Base-by-base conservation (phyloP, 2,888 invertebrate species). In the Microctonus aethiopoides region DNA sequence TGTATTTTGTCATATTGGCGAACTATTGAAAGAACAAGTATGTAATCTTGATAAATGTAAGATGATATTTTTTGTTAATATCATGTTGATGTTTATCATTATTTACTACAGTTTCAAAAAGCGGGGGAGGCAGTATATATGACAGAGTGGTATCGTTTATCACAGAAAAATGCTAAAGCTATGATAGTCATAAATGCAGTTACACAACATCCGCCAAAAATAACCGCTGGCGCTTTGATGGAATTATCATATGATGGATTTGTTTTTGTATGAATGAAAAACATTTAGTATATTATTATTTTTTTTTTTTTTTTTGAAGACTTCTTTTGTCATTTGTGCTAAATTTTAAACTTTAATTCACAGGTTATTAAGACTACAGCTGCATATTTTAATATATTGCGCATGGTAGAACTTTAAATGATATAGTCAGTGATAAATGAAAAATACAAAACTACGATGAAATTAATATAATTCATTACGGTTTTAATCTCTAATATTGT, bases 1-100 rank as follows among this genome's bases (percentile, higher is more conserved):
- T 34, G 72, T 78, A 64, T 76, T 75, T 72, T 78, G 77, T 39
- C 74, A 76, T 20, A 72, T 78, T 41, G 77, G 78, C 1, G 76
- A 78, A 51, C 34, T 72, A 36, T 61, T 76, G 5, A 67, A 66
- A 2, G 66, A 65, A 36, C 68, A 78, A 72, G 76, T 75, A 72
- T 0, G 20, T 34, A 11, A 7, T 16, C 13, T 32, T 34, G 16
- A 39, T 59, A 13, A n/a, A 9, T 52, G 24, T 20, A 54, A 52
- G 5, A 13, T 24, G 9, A 20, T n/a, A n/a, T 7, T 29, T 29
- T 29, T 29, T 29, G 29, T 29, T 29, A 9, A 2, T 10, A n/a
- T n/a, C n/a, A n/a, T 20, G 7, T 29, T 29, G 29, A 5, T 29
- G 3, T 5, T 5, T 29, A 5, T 29, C 29, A 5, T 29, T 5